Evolutionary conservation across 2,797 vertebrate genomes (phyloP).

Genomic region (Phoebastria nigripes): DNA sequence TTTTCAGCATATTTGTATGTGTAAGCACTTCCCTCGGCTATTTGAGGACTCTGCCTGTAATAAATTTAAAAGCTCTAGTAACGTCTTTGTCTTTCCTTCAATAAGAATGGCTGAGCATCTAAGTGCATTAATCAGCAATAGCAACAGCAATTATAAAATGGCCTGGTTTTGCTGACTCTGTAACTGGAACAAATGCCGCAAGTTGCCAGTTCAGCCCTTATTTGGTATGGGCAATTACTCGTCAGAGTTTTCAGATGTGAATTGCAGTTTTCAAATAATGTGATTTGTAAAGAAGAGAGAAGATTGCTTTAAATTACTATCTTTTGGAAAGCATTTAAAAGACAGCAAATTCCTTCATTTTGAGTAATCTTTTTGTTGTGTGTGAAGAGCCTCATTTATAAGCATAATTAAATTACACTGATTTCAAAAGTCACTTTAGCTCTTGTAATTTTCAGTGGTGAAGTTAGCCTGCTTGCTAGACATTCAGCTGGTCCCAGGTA

Average conservation of each 20-base stretch:
- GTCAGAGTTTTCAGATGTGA: not conserved
- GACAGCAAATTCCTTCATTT: not conserved
- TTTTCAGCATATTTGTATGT: not conserved
- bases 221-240: not conserved
- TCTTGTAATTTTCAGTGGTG: not conserved
- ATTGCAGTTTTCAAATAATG: not conserved
- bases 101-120: not conserved
- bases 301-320: not conserved
- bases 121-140: not conserved
- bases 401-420: not conserved
- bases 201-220: not conserved
- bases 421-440: not conserved
- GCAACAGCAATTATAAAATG: not conserved
- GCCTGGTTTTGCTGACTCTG: not conserved
- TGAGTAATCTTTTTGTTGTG: not conserved
- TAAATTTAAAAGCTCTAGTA: not conserved
- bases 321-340: not conserved
- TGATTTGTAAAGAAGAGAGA: not conserved
- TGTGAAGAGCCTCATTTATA: not conserved
- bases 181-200: not conserved
- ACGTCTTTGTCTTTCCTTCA: not conserved
- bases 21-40: not conserved
- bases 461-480: not conserved
- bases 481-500: rapidly evolving
- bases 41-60: not conserved